Conservation (phyloP, 2,888 invertebrate species). For the Drosophila bunnanda region DNA sequence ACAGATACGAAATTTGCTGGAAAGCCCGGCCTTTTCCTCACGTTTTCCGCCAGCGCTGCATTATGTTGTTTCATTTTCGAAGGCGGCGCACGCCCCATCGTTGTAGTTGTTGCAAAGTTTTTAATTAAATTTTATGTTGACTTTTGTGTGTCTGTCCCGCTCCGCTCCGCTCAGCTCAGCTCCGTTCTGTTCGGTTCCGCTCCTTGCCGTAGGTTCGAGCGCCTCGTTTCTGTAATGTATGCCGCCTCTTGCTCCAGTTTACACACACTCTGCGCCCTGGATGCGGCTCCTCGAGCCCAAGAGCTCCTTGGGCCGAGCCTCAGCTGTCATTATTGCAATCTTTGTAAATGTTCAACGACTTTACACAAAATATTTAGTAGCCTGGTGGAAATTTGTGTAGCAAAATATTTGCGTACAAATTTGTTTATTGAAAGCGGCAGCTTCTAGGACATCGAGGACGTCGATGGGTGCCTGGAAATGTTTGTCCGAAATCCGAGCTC, state of each 20-base stretch:
- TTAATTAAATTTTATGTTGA: slow-evolving; percentile 82
- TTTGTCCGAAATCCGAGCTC: slow-evolving; percentile 27
- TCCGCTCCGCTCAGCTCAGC: slow-evolving; percentile 9
- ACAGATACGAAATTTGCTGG: slow-evolving; percentile 24
- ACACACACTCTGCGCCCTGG: slow-evolving; percentile 44
- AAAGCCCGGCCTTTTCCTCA: slow-evolving; percentile 19
- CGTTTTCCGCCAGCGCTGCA: slow-evolving; percentile 36
- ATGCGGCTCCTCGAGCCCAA: slow-evolving; percentile 24
- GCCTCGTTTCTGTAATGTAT: slow-evolving; percentile 48
- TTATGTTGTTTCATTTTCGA: slow-evolving; percentile 56
- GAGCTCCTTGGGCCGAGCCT: slow-evolving; percentile 15
- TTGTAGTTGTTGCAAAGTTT: slow-evolving; percentile 76
- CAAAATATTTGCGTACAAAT: slow-evolving; percentile 64
- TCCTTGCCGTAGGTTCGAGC: slow-evolving; percentile 28
- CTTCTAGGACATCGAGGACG: slow-evolving; percentile 19
- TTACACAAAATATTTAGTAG: slow-evolving; percentile 60
- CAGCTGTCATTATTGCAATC: slow-evolving; percentile 69
- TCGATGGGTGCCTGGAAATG: slow-evolving; percentile 37
- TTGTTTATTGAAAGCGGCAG: slow-evolving; percentile 51
- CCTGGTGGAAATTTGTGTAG: slow-evolving; percentile 47
- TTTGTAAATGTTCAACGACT: slow-evolving; percentile 62
- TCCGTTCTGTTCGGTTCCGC: slow-evolving; percentile 1
- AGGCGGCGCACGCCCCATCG: slow-evolving; percentile 35
- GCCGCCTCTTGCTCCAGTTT: slow-evolving; percentile 47
- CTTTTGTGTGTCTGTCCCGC: slow-evolving; percentile 55